Conservation (phyloP, 2,888 invertebrate species). For the Drosophila nr. fundita region DNA sequence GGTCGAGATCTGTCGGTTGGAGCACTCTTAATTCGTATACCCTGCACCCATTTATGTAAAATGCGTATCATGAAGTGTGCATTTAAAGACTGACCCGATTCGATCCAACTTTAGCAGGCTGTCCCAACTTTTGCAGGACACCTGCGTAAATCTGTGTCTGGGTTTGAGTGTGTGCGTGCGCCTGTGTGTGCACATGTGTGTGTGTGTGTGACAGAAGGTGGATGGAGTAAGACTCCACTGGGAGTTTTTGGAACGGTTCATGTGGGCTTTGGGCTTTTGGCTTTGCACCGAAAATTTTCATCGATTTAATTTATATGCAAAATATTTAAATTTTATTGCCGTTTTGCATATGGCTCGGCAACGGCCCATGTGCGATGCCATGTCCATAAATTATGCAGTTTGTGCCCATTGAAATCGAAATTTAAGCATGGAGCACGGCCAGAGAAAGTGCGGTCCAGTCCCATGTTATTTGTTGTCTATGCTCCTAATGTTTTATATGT, state of each 20-base stretch:
- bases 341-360: slow-evolving; percentile 66
- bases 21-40: background rate
- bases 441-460: slow-evolving; percentile 41
- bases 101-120: slow-evolving; percentile 1
- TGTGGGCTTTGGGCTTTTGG: slow-evolving; percentile 40
- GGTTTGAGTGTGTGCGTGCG: slow-evolving; percentile 2
- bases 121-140: slow-evolving; percentile 9
- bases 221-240: slow-evolving; percentile 41
- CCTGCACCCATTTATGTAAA: background rate
- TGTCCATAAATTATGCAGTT: slow-evolving; percentile 67
- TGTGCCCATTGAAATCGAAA: slow-evolving; percentile 71
- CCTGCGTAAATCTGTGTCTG: background rate
- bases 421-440: slow-evolving; percentile 46
- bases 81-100: slow-evolving; percentile 4
- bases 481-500: slow-evolving; percentile 12
- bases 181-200: background rate
- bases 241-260: slow-evolving; percentile 28
- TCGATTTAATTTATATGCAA: slow-evolving; percentile 77
- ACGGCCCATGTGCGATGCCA: slow-evolving; percentile 39
- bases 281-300: slow-evolving; percentile 67
- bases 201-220: slow-evolving; percentile 8
- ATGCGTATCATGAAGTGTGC: slow-evolving; percentile 3
- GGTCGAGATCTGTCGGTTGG: background rate
- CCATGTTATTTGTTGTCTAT: slow-evolving; percentile 30
- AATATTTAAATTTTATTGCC: slow-evolving; percentile 79